Evolutionary conservation across 2,113 vertebrate species (phyloP).

Genomic region (Peromyscus maniculatus): DNA sequence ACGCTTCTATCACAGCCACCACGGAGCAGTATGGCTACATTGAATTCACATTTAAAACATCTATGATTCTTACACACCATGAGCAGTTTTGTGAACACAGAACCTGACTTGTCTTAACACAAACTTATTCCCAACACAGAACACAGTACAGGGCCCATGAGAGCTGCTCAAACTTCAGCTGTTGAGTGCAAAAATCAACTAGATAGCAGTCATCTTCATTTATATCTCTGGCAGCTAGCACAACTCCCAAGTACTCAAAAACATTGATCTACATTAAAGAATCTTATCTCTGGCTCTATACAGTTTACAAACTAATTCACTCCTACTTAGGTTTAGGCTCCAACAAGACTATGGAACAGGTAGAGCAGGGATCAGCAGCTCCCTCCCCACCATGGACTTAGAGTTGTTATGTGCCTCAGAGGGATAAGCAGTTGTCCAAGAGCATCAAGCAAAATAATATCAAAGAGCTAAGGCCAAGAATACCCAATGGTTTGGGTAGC

Average conservation of each 20-base stretch:
- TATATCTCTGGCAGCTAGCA: neutral
- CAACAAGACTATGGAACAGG: neutral
- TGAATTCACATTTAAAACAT: neutral
- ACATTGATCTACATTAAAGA: neutral
- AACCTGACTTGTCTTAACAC: neutral
- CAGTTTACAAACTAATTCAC: neutral
- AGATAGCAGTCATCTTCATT: constrained; percentile 12
- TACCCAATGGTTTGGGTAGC: neutral
- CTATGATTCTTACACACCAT: neutral
- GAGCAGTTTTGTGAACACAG: neutral
- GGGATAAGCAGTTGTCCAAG: neutral
- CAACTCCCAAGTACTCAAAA: neutral
- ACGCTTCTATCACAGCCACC: neutral
- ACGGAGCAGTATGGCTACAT: neutral
- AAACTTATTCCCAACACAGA: neutral
- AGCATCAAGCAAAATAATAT: neutral
- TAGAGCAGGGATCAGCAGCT: neutral
- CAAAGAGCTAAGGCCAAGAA: neutral
- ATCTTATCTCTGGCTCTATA: neutral
- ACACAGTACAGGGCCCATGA: neutral
- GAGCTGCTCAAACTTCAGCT: neutral
- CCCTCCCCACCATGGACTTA: neutral
- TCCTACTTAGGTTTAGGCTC: neutral
- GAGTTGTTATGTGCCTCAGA: neutral
- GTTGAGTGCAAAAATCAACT: neutral